These are phyloP conservation scores for Heliconius ethilla DNA, from an alignment of 2,888 invertebrate species.

Conservation along the genomic window DNA sequence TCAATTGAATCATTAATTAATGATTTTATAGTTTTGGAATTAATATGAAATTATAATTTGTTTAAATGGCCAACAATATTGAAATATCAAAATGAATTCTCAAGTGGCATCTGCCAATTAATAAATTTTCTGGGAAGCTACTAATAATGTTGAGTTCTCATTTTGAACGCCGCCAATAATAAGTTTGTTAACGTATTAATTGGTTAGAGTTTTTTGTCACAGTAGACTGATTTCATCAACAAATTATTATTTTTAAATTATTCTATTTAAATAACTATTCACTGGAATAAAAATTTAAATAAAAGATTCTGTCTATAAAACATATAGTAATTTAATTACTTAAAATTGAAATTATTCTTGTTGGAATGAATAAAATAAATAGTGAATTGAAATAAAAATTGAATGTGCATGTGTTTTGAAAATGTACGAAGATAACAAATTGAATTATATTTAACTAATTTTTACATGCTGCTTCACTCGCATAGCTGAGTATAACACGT, in stretches of 20 bases:
- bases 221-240: background rate
- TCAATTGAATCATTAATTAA: too few relatives aligned
- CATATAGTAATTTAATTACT: background rate
- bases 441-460: too few relatives aligned
- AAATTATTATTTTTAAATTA: slow-evolving; percentile 3
- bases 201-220: slow-evolving; percentile 6
- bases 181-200: slow-evolving; percentile 19
- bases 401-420: too few relatives aligned
- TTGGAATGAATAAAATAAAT: too few relatives aligned
- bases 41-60: slow-evolving; percentile 1
- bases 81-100: background rate
- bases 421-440: too few relatives aligned
- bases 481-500: too few relatives aligned
- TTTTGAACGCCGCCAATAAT: slow-evolving; percentile 16
- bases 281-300: background rate
- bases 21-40: background rate
- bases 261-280: background rate
- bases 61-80: background rate
- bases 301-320: background rate
- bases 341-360: background rate
- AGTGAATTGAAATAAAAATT: too few relatives aligned
- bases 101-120: slow-evolving; percentile 11
- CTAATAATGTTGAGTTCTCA: slow-evolving; percentile 12
- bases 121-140: slow-evolving; percentile 5
- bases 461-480: too few relatives aligned